These are phyloP conservation scores for Pentalonia nigronervosa DNA, from an alignment of 1,140 invertebrate genomes.

Conservation along the genomic window DNA sequence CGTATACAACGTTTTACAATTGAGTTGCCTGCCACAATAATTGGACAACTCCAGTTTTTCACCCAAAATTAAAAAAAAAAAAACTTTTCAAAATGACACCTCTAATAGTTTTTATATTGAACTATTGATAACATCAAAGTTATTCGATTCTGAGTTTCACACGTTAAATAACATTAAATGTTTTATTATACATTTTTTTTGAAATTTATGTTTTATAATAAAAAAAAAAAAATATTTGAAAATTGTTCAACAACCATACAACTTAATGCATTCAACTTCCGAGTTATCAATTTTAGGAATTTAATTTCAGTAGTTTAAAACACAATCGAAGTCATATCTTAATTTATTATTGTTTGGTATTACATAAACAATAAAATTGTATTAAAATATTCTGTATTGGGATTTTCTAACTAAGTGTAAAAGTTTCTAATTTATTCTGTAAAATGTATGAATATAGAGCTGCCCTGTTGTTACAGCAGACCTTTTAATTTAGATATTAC, in stretches of 20 bases:
- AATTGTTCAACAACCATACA: background rate
- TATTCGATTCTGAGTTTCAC: background rate
- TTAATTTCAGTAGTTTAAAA: background rate
- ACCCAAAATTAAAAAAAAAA: no score
- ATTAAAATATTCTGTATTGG: background rate
- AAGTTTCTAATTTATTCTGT: background rate
- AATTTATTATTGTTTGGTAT: background rate
- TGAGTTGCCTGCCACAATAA: no score
- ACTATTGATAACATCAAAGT: background rate
- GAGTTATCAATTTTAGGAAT: background rate
- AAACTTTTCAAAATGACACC: background rate
- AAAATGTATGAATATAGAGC: background rate
- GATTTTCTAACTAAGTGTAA: background rate
- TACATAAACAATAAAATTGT: background rate
- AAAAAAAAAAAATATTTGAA: background rate
- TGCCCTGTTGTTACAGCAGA: background rate
- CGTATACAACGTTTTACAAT: background rate
- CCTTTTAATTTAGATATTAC: background rate
- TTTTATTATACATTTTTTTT: background rate
- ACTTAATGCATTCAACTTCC: background rate
- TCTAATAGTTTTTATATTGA: background rate
- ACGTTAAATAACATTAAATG: background rate
- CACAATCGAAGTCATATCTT: background rate
- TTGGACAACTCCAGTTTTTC: no score
- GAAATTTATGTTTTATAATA: background rate